Percentiles rank a stretch among this genome's conserved stretches.
These are phyloP conservation scores for Dicerorhinus sumatrensis DNA, from an alignment of 2,113 vertebrate species.

Conservation along the genomic window DNA sequence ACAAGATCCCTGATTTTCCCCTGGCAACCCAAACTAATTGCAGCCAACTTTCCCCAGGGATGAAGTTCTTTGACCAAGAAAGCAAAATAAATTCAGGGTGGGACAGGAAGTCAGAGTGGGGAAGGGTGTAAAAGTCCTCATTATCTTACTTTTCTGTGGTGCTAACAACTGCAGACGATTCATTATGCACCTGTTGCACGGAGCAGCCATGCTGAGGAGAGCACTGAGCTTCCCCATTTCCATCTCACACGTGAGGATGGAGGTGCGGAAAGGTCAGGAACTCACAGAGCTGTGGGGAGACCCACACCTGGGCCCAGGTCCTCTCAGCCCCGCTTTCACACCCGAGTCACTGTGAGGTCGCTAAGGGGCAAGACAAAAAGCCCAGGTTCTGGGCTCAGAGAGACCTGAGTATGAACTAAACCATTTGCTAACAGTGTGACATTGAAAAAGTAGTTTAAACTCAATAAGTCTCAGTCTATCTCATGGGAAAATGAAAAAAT, in stretches of 20 bases:
- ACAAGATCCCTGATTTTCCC: neutral
- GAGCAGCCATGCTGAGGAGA: fast-evolving
- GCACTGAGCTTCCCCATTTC: no score
- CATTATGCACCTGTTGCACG: neutral
- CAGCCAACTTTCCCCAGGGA: neutral
- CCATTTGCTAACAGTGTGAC: neutral
- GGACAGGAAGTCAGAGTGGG: neutral
- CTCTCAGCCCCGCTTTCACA: neutral
- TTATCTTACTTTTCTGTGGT: neutral
- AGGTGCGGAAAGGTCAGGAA: neutral
- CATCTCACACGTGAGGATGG: neutral
- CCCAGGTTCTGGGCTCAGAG: neutral
- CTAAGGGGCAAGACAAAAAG: fast-evolving
- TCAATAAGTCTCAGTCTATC: neutral
- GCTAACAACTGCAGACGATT: neutral
- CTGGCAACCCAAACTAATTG: no score
- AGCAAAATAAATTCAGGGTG: neutral
- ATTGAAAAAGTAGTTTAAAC: neutral
- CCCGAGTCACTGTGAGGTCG: fast-evolving
- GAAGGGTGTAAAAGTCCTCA: neutral
- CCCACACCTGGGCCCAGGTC: neutral
- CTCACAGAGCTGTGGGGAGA: neutral
- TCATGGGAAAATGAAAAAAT: neutral
- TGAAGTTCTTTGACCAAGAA: neutral
- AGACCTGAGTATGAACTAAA: neutral